Conservation (phyloP, 1,140 invertebrate genomes). For the Pogonomyrmex barbatus region DNA sequence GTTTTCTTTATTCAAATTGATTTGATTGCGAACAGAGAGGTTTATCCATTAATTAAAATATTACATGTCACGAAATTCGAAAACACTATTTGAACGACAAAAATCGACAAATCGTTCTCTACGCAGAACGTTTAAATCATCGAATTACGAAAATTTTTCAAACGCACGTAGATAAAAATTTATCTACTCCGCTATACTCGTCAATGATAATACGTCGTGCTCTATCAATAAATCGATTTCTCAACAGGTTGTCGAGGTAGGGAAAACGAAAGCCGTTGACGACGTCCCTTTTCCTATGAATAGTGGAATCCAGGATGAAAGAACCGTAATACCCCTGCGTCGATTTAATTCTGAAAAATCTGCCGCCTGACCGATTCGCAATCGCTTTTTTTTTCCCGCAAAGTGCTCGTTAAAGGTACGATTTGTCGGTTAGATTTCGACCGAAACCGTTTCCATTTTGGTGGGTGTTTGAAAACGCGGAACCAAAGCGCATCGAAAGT, state of each 20-base stretch:
- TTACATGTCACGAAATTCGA: slow-evolving; percentile 41
- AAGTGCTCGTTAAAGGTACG: slow-evolving; percentile 64
- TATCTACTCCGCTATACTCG: not conserved
- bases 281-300: slow-evolving; percentile 40
- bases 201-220: slow-evolving; percentile 26
- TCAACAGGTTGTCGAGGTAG: slow-evolving; percentile 55
- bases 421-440: slow-evolving; percentile 57
- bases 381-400: slow-evolving; percentile 30
- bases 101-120: slow-evolving; percentile 21
- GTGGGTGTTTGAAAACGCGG: slow-evolving; percentile 56
- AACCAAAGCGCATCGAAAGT: slow-evolving; percentile 63
- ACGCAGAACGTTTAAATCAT: slow-evolving; percentile 15
- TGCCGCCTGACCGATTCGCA: slow-evolving; percentile 56
- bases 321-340: slow-evolving; percentile 47
- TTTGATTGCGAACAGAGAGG: not conserved
- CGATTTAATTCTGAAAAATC: slow-evolving; percentile 65
- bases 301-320: slow-evolving; percentile 39
- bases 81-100: slow-evolving; percentile 6
- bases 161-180: slow-evolving; percentile 23
- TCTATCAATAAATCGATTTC: slow-evolving; percentile 50
- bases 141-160: slow-evolving; percentile 43
- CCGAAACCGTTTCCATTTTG: slow-evolving; percentile 65
- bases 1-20: slow-evolving; percentile 16
- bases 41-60: slow-evolving; percentile 27
- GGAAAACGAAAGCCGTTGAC: slow-evolving; percentile 48